These are phyloP conservation scores for Tenebrosternarchus preto DNA, from an alignment of 2,113 vertebrate species.

Conservation along the genomic window DNA sequence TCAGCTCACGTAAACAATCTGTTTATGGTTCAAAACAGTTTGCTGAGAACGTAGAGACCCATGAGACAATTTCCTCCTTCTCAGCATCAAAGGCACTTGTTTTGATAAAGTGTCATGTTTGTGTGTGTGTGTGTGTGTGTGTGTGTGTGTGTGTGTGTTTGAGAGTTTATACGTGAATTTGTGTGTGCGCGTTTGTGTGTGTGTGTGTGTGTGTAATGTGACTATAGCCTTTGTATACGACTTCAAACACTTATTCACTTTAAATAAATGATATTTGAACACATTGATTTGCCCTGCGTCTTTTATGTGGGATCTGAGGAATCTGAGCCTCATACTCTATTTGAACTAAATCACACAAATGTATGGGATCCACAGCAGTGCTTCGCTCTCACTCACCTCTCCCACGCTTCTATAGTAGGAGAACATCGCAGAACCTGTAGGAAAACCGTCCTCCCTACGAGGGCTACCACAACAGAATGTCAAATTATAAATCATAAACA, in stretches of 20 bases:
- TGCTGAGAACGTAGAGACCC: no score
- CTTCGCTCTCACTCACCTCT: no score
- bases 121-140: slow-evolving; percentile 24
- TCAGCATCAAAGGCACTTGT: not conserved
- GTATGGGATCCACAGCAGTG: no score
- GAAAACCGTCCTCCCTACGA: not conserved
- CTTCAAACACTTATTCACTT: not conserved
- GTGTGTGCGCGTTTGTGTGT: slow-evolving; percentile 8
- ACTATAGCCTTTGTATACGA: no score
- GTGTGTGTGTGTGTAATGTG: not conserved
- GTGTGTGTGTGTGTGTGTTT: slow-evolving; percentile 27
- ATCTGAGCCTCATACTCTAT: not conserved
- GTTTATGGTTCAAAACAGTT: no score
- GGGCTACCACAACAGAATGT: not conserved
- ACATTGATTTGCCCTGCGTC: slow-evolving; percentile 3
- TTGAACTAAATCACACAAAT: not conserved
- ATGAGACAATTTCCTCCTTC: no score
- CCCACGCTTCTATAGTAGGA: not conserved
- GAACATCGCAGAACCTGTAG: not conserved
- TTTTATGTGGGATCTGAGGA: not conserved
- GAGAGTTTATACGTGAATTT: not conserved
- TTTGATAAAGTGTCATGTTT: not conserved
- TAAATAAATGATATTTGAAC: not conserved
- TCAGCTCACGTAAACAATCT: no score
- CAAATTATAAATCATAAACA: not conserved